Evolutionary conservation across 2,797 vertebrate species (phyloP).

Genomic region (Myripristis jacobus): DNA sequence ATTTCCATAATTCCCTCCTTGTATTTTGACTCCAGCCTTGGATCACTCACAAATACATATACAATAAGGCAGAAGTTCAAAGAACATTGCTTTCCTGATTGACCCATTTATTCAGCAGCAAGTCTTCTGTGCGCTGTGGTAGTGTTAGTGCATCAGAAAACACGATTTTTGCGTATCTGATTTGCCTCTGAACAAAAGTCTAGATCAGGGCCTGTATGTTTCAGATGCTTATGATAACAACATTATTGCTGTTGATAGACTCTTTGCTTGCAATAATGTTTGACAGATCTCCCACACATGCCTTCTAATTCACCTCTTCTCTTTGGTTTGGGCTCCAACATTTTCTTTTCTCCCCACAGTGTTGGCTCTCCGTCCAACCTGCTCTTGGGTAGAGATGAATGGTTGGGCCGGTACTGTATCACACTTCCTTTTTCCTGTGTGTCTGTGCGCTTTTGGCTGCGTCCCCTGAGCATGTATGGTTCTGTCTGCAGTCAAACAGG

Average conservation of each 20-base stretch:
- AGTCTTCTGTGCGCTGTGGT: not conserved
- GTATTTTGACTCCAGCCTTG: not conserved
- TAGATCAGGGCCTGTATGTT: conserved; percentile 31
- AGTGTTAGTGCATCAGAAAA: conserved; percentile 31
- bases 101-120: not conserved
- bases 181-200: conserved; percentile 6
- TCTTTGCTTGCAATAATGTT: conserved; percentile 67
- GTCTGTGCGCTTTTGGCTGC: conserved; percentile 80
- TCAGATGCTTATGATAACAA: conserved; percentile 51
- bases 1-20: not conserved
- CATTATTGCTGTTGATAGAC: conserved; percentile 68
- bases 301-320: conserved; percentile 70
- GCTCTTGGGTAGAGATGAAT: conserved; percentile 89
- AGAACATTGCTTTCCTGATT: not conserved
- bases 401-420: conserved; percentile 89
- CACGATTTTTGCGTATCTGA: not conserved
- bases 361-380: conserved; percentile 88
- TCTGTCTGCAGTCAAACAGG: conserved; percentile 75
- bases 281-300: conserved; percentile 67
- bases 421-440: conserved; percentile 79
- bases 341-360: conserved; percentile 81
- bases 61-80: too few species aligned
- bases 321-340: conserved; percentile 76
- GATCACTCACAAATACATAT: not conserved
- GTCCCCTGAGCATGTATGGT: conserved; percentile 68